These are phyloP conservation scores for Falco naumanni DNA, from an alignment of 2,797 vertebrate species.

Conservation along the genomic window DNA sequence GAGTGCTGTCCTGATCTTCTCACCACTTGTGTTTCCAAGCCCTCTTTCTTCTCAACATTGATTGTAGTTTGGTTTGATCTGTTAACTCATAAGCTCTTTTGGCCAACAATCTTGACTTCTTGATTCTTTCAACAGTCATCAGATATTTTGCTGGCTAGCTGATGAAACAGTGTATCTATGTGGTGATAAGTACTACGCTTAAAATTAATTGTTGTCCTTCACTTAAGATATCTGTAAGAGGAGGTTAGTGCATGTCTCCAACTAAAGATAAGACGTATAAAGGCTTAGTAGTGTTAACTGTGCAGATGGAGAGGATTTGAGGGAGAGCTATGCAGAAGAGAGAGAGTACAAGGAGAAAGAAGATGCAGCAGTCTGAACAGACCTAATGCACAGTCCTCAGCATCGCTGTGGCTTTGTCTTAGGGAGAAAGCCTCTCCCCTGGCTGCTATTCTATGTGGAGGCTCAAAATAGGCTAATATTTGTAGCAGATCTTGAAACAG, in stretches of 20 bases:
- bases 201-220: background rate
- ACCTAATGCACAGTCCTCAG: background rate
- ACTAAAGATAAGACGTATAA: background rate
- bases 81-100: background rate
- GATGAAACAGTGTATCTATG: background rate
- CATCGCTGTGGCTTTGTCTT: background rate
- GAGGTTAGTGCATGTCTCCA: background rate
- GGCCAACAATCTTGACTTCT: background rate
- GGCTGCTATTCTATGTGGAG: fast-evolving
- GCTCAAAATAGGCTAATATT: background rate
- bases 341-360: background rate
- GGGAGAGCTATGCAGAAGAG: background rate
- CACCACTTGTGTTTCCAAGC: constrained; percentile 11
- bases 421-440: background rate
- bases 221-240: background rate
- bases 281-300: background rate
- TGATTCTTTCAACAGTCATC: background rate
- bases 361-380: background rate
- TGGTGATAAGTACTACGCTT: background rate
- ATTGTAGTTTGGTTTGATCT: constrained; percentile 36
- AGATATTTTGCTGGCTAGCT: background rate
- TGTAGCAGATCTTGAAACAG: background rate
- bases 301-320: background rate
- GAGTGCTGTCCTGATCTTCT: background rate
- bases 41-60: constrained; percentile 23